Evolutionary conservation across 2,888 invertebrate genomes (phyloP).

Genomic region (Diaperis boleti): DNA sequence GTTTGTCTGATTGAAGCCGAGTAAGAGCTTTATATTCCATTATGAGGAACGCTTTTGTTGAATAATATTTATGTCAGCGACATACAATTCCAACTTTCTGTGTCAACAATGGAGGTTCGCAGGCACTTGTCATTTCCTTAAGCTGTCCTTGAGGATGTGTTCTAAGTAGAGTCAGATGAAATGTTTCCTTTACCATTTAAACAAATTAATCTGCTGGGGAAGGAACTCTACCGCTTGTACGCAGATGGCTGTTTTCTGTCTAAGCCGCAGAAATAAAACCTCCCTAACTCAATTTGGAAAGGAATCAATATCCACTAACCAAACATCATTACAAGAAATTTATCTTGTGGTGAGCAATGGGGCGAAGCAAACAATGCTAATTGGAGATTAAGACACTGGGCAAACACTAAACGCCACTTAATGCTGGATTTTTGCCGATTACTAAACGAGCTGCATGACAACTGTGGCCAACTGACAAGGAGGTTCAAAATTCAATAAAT

Average conservation of each 20-base stretch:
- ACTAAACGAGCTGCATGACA: no score
- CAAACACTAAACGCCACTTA: slow-evolving; percentile 6
- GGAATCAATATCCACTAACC: slow-evolving; percentile 43
- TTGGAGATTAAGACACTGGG: slow-evolving; percentile 19
- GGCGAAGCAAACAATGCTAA: slow-evolving; percentile 19
- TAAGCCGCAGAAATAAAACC: slow-evolving; percentile 36
- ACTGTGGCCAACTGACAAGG: no score
- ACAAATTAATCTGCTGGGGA: slow-evolving; percentile 47
- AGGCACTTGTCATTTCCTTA: slow-evolving; percentile 55
- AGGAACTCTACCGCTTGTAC: slow-evolving; percentile 41
- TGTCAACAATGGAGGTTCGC: slow-evolving; percentile 61
- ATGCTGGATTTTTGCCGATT: neutral
- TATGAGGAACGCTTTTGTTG: slow-evolving; percentile 60
- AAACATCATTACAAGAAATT: slow-evolving; percentile 44
- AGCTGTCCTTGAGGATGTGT: slow-evolving; percentile 52
- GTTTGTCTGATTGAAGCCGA: slow-evolving; percentile 49
- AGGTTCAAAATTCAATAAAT: no score
- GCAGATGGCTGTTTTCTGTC: slow-evolving; percentile 34
- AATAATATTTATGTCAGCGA: slow-evolving; percentile 63
- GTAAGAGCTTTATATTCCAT: slow-evolving; percentile 58
- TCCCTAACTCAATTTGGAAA: slow-evolving; percentile 29
- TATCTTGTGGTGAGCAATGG: slow-evolving; percentile 30
- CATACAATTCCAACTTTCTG: slow-evolving; percentile 61
- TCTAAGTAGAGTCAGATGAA: slow-evolving; percentile 47
- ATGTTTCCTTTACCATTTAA: slow-evolving; percentile 52